These are phyloP conservation scores for Eustalomyia histrio DNA, from an alignment of 2,888 invertebrate genomes.

Conservation along the genomic window DNA sequence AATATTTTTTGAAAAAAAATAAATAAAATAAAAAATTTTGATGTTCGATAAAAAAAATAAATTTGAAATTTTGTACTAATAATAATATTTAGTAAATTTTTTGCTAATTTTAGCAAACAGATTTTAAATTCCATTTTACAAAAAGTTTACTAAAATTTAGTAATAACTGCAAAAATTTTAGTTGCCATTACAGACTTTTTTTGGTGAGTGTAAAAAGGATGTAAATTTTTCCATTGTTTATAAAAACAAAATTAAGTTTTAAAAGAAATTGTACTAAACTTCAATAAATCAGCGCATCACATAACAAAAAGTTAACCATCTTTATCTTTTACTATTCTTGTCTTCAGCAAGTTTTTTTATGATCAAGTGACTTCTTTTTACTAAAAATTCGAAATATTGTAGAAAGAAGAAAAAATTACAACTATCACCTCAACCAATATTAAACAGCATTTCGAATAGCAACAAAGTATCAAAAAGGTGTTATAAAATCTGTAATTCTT, in stretches of 20 bases:
- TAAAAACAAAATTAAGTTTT: not conserved
- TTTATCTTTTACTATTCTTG: constrained; percentile 11
- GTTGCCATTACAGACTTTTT: too few relatives aligned
- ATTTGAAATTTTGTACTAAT: too few relatives aligned
- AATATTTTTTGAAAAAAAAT: too few relatives aligned
- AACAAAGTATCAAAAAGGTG: constrained; percentile 1
- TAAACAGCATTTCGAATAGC: not conserved
- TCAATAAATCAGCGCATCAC: constrained; percentile 3
- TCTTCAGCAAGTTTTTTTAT: constrained; percentile 14
- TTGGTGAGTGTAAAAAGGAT: too few relatives aligned
- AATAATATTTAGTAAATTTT: too few relatives aligned
- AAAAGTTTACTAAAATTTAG: too few relatives aligned
- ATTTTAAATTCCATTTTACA: too few relatives aligned
- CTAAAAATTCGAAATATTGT: constrained; percentile 9
- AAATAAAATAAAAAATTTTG: too few relatives aligned
- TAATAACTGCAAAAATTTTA: too few relatives aligned
- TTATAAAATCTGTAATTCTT: constrained; percentile 3
- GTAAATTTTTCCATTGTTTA: not conserved
- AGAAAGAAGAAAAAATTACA: not conserved
- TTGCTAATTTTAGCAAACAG: too few relatives aligned
- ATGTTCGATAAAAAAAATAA: too few relatives aligned
- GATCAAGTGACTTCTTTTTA: not conserved
- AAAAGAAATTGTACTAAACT: too few relatives aligned
- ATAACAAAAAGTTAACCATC: constrained; percentile 1
- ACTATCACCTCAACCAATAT: constrained; percentile 4